Evolutionary conservation across 2,113 vertebrate genomes (phyloP).

Genomic region (Caretta caretta): DNA sequence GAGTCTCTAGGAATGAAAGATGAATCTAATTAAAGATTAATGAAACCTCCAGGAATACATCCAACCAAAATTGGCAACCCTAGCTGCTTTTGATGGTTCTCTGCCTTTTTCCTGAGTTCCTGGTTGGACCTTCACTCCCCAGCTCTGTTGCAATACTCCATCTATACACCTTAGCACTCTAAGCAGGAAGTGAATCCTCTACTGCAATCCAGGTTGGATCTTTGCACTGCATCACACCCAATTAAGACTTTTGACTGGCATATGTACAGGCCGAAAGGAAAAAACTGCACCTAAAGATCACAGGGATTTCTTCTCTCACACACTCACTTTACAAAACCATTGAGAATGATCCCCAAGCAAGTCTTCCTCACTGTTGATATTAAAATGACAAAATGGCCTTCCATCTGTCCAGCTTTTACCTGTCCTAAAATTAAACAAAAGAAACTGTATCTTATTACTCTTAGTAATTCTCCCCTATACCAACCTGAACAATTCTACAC

Average conservation of each 20-base stretch:
- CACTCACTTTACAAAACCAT: constrained; percentile 43
- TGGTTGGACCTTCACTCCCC: background rate
- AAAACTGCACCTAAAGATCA: background rate
- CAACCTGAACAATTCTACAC: background rate
- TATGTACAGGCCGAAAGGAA: background rate
- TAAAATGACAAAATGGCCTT: background rate
- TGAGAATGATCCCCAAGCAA: constrained; percentile 47
- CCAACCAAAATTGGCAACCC: too few species aligned
- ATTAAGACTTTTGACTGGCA: background rate
- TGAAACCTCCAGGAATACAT: too few species aligned
- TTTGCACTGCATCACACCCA: background rate
- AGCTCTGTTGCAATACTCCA: background rate
- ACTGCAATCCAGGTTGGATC: background rate
- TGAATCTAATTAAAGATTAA: too few species aligned
- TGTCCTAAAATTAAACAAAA: constrained; percentile 22
- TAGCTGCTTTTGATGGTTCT: too few species aligned
- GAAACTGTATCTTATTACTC: background rate
- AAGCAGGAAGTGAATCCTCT: background rate
- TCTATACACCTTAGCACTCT: background rate
- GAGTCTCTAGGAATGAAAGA: too few species aligned
- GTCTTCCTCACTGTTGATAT: constrained; percentile 21
- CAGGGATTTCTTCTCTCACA: background rate
- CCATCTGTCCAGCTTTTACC: constrained; percentile 24
- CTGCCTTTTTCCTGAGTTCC: background rate
- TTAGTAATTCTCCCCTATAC: background rate